A percentile compares a stretch with the other conserved stretches of the same genome.
These are phyloP conservation scores for Ranitomeya variabilis DNA, from an alignment of 2,113 vertebrate species.

Conservation along the genomic window DNA sequence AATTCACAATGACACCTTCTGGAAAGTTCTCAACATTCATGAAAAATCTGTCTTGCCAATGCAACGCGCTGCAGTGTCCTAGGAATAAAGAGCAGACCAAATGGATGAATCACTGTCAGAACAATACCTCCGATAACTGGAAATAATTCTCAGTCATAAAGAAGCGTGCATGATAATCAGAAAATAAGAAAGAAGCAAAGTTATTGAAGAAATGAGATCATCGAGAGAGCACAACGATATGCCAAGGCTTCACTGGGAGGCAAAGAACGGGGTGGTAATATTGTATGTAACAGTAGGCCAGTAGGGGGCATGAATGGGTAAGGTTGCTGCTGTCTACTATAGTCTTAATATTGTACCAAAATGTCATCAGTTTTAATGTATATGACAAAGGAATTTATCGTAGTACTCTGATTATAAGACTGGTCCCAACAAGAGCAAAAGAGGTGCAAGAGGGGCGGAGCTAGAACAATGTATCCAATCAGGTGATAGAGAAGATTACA, in stretches of 20 bases:
- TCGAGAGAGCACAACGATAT: not conserved
- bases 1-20: conserved; percentile 57
- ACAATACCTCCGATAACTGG: not conserved
- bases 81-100: conserved; percentile 51
- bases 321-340: not conserved
- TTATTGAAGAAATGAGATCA: conserved; percentile 30
- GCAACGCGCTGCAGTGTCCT: conserved; percentile 33
- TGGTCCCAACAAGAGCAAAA: not conserved
- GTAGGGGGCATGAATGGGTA: not conserved
- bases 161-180: conserved; percentile 44
- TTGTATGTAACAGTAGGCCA: not conserved
- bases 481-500: not conserved
- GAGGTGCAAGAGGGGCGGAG: not conserved
- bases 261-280: not conserved
- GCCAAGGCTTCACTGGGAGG: not conserved
- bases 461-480: not conserved
- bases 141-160: conserved; percentile 38
- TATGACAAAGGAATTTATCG: no score
- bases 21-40: conserved; percentile 58
- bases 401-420: not conserved
- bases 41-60: conserved; percentile 53
- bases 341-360: no score
- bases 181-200: conserved; percentile 13
- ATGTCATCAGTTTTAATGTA: no score
- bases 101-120: not conserved